Evolutionary conservation across 2,113 vertebrate genomes (phyloP), one percentile per base, ranked within the genome.

Genomic region (Poeciliopsis turrubarensis): DNA sequence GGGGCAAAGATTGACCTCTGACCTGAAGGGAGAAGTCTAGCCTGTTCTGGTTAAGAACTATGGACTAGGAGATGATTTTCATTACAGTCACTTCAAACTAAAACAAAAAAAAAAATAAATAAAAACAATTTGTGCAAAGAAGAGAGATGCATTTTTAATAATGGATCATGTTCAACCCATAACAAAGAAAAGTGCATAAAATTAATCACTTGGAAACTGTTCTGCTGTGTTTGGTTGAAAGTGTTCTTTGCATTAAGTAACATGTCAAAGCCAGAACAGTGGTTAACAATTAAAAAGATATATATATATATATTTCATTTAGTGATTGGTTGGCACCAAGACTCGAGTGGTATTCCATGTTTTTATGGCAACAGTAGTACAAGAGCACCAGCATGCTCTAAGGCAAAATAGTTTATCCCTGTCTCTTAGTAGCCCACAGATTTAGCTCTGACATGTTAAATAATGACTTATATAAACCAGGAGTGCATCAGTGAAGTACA

Each of bases 131-230:
- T 73, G 74, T 82, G 73, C 82, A 87, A 90, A 90, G 79, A 87
- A 80, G 73, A 79, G 82, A 87, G 78, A 86, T 73, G 17, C 39
- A 27, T 80, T 82, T 91, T 89, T 89, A 91, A 87, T 92, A 88
- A 89, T 72, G 67, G 70, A 92, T 88, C 66, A 79, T 83, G 81
- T 87, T 65, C 78, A 89, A 86, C 89, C 14, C 65, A 68, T 84
- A 89, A 89, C 60, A 71, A 70, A 83, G 86, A 37, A 77, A 65
- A 32, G 80, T 85, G 71, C 72, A 86, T 82, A 72, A 77, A 81
- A 84, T 82, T 30, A 69, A 41, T 80, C 78, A 90, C 64, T 88
- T 67, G 72, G 34, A 61, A 83, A 72, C 68, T 66, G 60, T 68
- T 78, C 73, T 69, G 69, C 72, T 76, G 77, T 77, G 60, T 77